These are phyloP conservation scores for Actinia tenebrosa DNA, from an alignment of 64 coral and sea anemone genomes.

Conservation along the genomic window DNA sequence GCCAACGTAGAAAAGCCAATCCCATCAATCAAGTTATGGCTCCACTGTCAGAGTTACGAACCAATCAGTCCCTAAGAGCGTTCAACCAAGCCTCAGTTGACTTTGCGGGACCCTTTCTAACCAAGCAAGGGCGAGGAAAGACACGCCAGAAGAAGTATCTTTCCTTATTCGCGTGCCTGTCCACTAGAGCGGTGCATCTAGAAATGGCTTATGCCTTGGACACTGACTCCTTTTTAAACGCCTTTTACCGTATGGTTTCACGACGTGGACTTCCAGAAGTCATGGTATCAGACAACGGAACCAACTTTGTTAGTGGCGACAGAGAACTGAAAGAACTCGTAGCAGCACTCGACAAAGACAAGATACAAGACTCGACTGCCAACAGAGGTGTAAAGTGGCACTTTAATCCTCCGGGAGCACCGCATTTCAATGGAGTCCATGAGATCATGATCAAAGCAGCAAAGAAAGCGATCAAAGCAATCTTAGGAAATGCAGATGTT, in stretches of 20 bases:
- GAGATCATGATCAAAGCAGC: constrained; percentile 49
- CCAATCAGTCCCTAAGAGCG: not conserved
- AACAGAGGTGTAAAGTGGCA: constrained; percentile 36
- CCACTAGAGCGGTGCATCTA: constrained; percentile 29
- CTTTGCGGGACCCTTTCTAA: constrained; percentile 29
- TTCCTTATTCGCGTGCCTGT: constrained; percentile 28
- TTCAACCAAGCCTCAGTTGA: constrained; percentile 35
- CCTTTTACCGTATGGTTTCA: not conserved
- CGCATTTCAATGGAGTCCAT: constrained; percentile 32
- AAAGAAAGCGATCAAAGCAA: constrained; percentile 4
- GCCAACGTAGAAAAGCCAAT: constrained; percentile 26
- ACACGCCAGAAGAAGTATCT: constrained; percentile 19
- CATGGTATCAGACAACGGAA: constrained; percentile 37
- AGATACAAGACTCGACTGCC: constrained; percentile 18
- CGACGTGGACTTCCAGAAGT: constrained; percentile 8
- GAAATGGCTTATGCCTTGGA: constrained; percentile 24
- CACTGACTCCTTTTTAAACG: constrained; percentile 26
- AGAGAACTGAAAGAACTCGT: constrained; percentile 42
- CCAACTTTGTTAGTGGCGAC: constrained; percentile 18
- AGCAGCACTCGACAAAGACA: constrained; percentile 17
- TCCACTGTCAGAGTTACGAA: constrained; percentile 25
- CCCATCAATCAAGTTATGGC: constrained; percentile 50
- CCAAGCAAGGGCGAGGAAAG: constrained; percentile 28
- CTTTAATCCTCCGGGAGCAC: constrained; percentile 29
- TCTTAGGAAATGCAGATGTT: constrained; percentile 38